Conservation (phyloP, 2,888 invertebrate species). For the Carcina quercana region DNA sequence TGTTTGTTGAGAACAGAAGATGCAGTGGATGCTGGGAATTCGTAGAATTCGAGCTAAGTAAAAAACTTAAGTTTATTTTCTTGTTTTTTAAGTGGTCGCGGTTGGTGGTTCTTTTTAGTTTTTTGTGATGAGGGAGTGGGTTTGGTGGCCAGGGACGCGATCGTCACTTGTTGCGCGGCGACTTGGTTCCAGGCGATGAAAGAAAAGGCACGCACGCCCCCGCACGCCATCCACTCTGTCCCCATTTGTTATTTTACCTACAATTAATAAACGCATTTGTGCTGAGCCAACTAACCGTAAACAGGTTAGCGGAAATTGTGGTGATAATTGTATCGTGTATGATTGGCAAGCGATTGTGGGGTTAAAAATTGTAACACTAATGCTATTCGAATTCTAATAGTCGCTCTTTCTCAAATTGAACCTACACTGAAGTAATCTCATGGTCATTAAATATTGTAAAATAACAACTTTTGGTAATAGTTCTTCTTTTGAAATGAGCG, state of each 20-base stretch:
- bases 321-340: no score
- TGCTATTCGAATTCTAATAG: no score
- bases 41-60: no score
- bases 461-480: no score
- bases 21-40: slow-evolving; percentile 28
- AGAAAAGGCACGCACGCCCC: slow-evolving; percentile 63
- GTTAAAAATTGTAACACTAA: no score
- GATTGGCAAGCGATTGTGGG: no score
- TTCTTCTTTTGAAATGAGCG: no score
- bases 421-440: no score
- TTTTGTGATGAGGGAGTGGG: slow-evolving; percentile 26
- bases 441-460: no score
- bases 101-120: slow-evolving; percentile 1
- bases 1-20: slow-evolving; percentile 52
- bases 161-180: slow-evolving; percentile 67
- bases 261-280: slow-evolving; percentile 35
- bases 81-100: background rate
- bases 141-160: slow-evolving; percentile 36
- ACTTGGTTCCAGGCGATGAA: slow-evolving; percentile 56
- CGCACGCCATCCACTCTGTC: slow-evolving; percentile 44
- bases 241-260: slow-evolving; percentile 45
- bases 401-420: no score
- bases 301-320: slow-evolving; percentile 1
- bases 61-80: background rate
- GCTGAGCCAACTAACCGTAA: slow-evolving; percentile 6